These are phyloP conservation scores for Mesocricetus auratus DNA, from an alignment of 2,113 vertebrate genomes.

Conservation along the genomic window DNA sequence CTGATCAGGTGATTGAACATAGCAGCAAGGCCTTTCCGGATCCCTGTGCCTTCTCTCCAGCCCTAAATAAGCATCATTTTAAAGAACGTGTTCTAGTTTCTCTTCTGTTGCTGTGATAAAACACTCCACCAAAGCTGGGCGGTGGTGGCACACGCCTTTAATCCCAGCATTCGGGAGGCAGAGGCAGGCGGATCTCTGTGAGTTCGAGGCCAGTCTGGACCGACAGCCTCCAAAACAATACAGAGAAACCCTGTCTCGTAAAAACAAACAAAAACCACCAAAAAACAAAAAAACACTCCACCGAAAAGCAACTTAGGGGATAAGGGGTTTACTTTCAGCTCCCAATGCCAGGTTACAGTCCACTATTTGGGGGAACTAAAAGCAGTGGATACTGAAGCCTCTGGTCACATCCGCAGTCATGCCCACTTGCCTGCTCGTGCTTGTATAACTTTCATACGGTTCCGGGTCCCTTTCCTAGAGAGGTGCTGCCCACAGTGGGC, in stretches of 20 bases:
- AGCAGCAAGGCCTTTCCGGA: neutral
- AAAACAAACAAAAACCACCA: no score
- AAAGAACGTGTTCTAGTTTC: neutral
- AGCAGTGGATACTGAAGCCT: neutral
- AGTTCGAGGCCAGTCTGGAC: no score
- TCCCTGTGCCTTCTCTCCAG: neutral
- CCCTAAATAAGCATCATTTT: neutral
- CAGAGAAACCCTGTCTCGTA: no score
- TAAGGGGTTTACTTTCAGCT: neutral
- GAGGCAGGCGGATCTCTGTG: no score
- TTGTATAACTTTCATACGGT: neutral
- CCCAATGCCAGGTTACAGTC: neutral
- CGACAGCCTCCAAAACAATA: no score
- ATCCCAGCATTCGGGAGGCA: no score
- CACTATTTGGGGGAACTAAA: neutral
- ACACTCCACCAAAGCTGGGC: neutral
- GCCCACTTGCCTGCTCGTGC: neutral
- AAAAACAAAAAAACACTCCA: neutral
- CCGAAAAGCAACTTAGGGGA: neutral
- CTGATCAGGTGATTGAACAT: neutral
- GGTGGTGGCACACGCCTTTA: no score
- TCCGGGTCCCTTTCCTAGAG: neutral
- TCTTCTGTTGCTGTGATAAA: neutral
- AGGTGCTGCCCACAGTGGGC: neutral
- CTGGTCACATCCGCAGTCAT: neutral